Evolutionary conservation across 1,140 invertebrate genomes (phyloP).

Genomic region (Hormaphis cornu): DNA sequence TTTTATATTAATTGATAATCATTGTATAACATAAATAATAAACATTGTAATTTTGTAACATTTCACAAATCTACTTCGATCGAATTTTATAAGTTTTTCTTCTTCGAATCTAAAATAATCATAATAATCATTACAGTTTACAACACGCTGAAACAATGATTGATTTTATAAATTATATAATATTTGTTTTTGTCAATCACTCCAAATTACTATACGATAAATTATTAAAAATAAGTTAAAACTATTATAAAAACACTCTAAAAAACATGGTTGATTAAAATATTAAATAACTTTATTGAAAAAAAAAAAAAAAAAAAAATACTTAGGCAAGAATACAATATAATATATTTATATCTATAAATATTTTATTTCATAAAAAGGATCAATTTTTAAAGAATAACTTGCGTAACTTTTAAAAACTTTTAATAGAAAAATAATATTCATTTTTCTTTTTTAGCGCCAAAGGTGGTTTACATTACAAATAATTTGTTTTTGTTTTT

Average conservation of each 20-base stretch:
- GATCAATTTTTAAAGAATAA: conserved; percentile 15
- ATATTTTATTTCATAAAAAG: neutral
- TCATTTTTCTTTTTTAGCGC: neutral
- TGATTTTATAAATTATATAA: conserved; percentile 10
- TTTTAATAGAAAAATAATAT: conserved; percentile 21
- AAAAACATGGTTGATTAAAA: conserved; percentile 25
- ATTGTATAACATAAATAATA: conserved; percentile 25
- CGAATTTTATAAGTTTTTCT: neutral
- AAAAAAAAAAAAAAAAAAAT: too few relatives aligned
- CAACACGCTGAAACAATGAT: conserved; percentile 4
- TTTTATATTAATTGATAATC: conserved; percentile 6
- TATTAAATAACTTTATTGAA: conserved; percentile 26
- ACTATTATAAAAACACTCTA: conserved; percentile 30
- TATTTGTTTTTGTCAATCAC: conserved; percentile 7
- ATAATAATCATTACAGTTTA: conserved; percentile 17
- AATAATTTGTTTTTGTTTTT: too few relatives aligned
- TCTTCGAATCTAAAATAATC: conserved; percentile 4
- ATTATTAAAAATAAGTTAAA: conserved; percentile 29
- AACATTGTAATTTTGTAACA: conserved; percentile 21
- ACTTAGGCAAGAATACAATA: conserved; percentile 17
- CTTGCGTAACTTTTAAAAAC: neutral
- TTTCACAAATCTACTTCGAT: neutral
- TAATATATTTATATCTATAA: neutral
- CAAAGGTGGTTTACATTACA: too few relatives aligned
- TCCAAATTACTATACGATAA: conserved; percentile 26